phyloP scores from a whole-genome alignment of 2,797 vertebrate genomes.

The Hylomyscus alleni region DNA sequence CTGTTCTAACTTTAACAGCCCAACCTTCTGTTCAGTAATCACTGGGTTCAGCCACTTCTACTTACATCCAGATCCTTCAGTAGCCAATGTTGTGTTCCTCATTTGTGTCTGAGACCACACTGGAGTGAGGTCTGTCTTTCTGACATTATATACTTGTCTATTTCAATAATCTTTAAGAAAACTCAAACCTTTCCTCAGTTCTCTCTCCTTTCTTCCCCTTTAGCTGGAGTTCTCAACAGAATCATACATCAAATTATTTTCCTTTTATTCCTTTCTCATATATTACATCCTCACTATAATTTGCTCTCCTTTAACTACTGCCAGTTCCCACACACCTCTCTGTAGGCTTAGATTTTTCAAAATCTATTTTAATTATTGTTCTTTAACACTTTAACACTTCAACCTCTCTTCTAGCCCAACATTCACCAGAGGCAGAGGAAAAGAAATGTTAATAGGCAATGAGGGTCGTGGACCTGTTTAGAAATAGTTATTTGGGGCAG shows the following conservation, averaged over 20 bases:
- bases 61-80: neutral
- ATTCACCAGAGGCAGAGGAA: neutral
- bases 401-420: neutral
- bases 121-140: neutral
- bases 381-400: neutral
- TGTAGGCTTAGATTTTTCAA: neutral
- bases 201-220: accelerated
- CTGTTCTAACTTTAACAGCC: accelerated
- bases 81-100: neutral
- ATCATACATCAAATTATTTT: neutral
- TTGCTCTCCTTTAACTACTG: neutral
- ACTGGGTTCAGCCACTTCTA: neutral
- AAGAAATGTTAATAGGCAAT: neutral
- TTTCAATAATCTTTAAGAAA: neutral
- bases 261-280: neutral
- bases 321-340: neutral
- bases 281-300: neutral
- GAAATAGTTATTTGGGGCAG: neutral
- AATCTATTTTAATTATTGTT: neutral
- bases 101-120: neutral
- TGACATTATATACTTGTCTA: neutral
- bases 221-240: neutral
- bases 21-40: neutral
- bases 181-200: neutral
- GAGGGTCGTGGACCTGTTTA: neutral